Base-by-base conservation (phyloP, 2,888 invertebrate species). In the Cylindroiulus punctatus region DNA sequence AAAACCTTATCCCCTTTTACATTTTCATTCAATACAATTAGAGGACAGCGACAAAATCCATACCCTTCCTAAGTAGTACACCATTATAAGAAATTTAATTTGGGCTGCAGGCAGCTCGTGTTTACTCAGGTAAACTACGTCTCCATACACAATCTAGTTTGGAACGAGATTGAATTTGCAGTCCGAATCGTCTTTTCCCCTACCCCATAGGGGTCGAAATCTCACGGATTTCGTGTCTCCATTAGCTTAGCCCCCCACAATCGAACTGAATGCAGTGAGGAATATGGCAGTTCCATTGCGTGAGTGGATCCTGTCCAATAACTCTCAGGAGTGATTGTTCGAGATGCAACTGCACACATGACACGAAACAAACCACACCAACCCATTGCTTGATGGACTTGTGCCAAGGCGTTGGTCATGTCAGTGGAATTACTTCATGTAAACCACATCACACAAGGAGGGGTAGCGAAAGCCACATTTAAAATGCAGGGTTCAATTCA, bases 51-150 rank as follows among this genome's bases (percentile, higher is more conserved):
- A 76, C 76, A 32, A 76, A 76, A 76, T 76, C 76, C 76, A 76
- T 76, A 32, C 17, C 1, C 30, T 17, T 4, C 17, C 76, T 76
- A 76, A 76, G 76, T 76, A 76, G 76, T 76, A 76, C 76, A 17
- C 76, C 76, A 76, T 76, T 76, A 76, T 14, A 76, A 76, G 76
- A 76, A 76, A 76, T 76, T 76, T 76, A 76, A 76, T 76, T 76
- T 76, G 76, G 76, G 26, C 76, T 30, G 30, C 76, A 32, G 76
- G 30, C 30, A 76, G 76, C 76, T 76, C 76, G 76, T 76, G 76
- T 76, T 76, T 76, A 30, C 30, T 26, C 30, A 76, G 76, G 76
- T 76, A 76, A 76, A 76, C 76, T 30, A 30, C 12, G 76, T 14
- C 17, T 65, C 65, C 26, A 26, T 65, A 65, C 65, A 65, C 65